phyloP scores from a whole-genome alignment of 2,797 vertebrate species.

The Peromyscus melanophrys region DNA sequence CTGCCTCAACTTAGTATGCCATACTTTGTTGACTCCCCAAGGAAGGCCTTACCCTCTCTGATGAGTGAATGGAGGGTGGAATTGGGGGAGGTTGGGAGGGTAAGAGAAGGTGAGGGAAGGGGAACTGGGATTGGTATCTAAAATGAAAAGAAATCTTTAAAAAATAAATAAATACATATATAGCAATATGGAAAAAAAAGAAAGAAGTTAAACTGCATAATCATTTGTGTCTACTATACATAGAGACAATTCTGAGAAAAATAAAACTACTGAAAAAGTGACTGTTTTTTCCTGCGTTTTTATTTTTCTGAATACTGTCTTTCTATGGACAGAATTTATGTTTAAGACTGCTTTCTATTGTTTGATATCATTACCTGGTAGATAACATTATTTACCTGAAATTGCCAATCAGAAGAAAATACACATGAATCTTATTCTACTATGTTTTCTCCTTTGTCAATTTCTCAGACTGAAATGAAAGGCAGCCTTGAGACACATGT shows the following conservation, averaged over 20 bases:
- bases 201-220: conserved; percentile 34
- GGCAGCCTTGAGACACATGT: not conserved
- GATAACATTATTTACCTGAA: conserved; percentile 1
- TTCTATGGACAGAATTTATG: not conserved
- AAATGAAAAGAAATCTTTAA: no score
- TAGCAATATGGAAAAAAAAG: no score
- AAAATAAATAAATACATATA: no score
- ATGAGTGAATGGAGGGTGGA: no score
- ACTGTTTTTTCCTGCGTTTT: not conserved
- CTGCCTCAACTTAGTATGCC: no score
- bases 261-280: not conserved
- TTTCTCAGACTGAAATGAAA: conserved; percentile 41
- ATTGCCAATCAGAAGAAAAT: conserved; percentile 8
- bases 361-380: not conserved
- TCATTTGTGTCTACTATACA: not conserved
- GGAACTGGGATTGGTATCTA: no score
- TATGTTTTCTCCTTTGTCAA: conserved; percentile 3
- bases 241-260: conserved; percentile 40
- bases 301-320: not conserved
- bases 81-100: no score
- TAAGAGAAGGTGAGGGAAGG: no score
- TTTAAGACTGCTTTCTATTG: conserved; percentile 9
- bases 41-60: no score
- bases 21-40: no score
- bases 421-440: conserved; percentile 20